A percentile compares a stretch with the other conserved stretches of the same genome.
Evolutionary conservation across 2,888 invertebrate species (phyloP).

Genomic region (Epirrhoe tristata): DNA sequence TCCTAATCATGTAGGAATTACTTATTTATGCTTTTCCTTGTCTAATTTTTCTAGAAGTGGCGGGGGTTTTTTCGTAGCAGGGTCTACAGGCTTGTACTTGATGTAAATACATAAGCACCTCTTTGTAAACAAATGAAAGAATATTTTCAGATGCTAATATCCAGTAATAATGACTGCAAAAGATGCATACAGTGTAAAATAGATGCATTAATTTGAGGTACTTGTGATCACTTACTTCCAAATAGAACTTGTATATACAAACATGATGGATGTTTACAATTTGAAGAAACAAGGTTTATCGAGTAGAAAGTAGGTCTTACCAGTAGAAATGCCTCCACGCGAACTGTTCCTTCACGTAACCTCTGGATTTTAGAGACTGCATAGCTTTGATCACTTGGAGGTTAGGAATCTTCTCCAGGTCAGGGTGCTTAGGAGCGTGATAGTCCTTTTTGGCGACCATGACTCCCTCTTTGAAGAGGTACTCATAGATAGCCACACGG

Average conservation of each 20-base stretch:
- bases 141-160: too few species aligned
- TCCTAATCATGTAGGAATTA: too few species aligned
- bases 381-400: slow-evolving; percentile 99
- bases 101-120: too few species aligned
- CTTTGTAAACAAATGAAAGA: not conserved
- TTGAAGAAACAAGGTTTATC: not conserved
- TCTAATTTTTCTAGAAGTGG: too few species aligned
- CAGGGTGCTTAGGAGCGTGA: slow-evolving; percentile 98
- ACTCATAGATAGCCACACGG: slow-evolving; percentile 98
- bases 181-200: too few species aligned
- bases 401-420: slow-evolving; percentile 97
- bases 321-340: slow-evolving; percentile 99
- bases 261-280: slow-evolving; percentile 2
- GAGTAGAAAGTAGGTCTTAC: slow-evolving; percentile 77
- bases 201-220: too few species aligned
- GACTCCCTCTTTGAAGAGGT: slow-evolving; percentile 99
- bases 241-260: not conserved
- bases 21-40: too few species aligned
- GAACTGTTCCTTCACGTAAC: slow-evolving; percentile 99
- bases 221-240: too few species aligned
- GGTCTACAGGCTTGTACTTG: too few species aligned
- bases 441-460: slow-evolving; percentile 99
- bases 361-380: slow-evolving; percentile 98
- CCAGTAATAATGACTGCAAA: too few species aligned
- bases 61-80: too few species aligned